Base-by-base conservation (phyloP, 2,113 vertebrate species). In the Microcebus murinus region DNA sequence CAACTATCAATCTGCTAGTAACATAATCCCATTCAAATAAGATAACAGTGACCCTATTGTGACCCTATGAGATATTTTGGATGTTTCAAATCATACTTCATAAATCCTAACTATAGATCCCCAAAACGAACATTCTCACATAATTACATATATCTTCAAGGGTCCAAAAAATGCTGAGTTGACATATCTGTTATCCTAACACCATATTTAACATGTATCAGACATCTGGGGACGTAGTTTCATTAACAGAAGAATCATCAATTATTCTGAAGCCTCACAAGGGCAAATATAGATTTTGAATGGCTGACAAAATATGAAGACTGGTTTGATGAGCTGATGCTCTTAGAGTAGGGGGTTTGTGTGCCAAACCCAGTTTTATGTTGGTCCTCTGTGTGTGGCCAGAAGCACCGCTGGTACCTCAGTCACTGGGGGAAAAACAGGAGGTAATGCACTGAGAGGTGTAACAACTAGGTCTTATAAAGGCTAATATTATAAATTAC, bases 251-350 rank as follows among this genome's bases (percentile, higher is more conserved):
- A 83, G 34, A 93, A 89, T 85, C 50, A 79, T 39, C 3, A 0
- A 91, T 96, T 94, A 96, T 87, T 84, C 85, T 93, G 93, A 95
- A 67, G 71, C 6, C 23, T 87, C 90, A 87, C 8, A 91, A 39
- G 77, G 36, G 25, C 85, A 97, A 81, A 67, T 68, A 88, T 0
- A 90, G 55, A 79, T 59, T 82, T 0, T 52, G 27, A 94, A 91
- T 67, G n/a, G 45, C 36, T 91, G 36, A 91, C 29, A 96, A 95
- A 95, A 93, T 1, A 73, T 55, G 87, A 95, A 77, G 80, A 65
- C 29, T 50, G 12, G 39, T 42, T 48, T 90, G 45, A 82, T 85
- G 13, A 94, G 79, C 0, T 65, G 45, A 81, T 76, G 23, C 23
- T 97, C 13, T 23, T 74, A 87, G n/a, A 87, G 21, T 63, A 8